These are phyloP conservation scores for Eupithecia vulgata DNA, from an alignment of 2,888 invertebrate species.

Conservation along the genomic window DNA sequence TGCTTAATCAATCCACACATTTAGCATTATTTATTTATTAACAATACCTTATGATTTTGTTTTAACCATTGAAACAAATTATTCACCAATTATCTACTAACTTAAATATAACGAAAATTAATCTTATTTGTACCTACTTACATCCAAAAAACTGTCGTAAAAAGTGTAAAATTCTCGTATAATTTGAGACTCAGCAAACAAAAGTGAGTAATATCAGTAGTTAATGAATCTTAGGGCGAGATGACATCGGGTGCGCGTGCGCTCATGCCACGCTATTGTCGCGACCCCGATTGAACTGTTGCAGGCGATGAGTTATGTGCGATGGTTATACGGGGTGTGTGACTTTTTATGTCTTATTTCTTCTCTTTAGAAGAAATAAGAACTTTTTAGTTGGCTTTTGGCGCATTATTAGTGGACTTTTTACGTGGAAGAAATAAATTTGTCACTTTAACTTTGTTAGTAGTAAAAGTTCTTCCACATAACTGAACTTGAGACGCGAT, in stretches of 20 bases:
- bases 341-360: no score
- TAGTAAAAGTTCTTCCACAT: background rate
- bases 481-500: background rate
- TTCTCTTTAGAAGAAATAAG: background rate
- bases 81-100: no score
- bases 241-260: constrained; percentile 67
- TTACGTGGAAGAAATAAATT: background rate
- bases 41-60: no score
- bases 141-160: background rate
- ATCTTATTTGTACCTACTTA: background rate
- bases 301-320: constrained; percentile 59
- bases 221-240: constrained; percentile 46
- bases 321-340: background rate
- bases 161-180: background rate
- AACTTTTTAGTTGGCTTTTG: background rate
- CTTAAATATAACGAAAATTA: no score
- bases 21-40: no score
- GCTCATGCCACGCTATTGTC: constrained; percentile 77
- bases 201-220: constrained; percentile 27
- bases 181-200: constrained; percentile 5
- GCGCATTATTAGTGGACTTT: background rate
- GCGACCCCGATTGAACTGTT: constrained; percentile 79
- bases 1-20: no score
- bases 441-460: background rate
- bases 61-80: no score